These are phyloP conservation scores for Uropetala carovei DNA, from an alignment of 2,888 invertebrate species.

Conservation along the genomic window DNA sequence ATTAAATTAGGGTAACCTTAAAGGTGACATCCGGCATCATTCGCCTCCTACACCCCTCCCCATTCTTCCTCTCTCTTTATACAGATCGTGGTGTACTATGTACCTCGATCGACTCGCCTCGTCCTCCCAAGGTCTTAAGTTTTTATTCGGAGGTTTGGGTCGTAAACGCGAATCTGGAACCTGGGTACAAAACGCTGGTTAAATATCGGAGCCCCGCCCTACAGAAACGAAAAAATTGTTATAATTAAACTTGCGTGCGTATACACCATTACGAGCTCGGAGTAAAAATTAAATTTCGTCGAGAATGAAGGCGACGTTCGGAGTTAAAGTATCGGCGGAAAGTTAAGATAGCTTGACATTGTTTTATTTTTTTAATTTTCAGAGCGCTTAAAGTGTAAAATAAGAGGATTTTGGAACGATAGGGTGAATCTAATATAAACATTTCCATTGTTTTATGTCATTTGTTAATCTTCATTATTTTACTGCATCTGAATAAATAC, in stretches of 20 bases:
- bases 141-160: neutral
- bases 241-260: neutral
- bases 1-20: constrained; percentile 19
- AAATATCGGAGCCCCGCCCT: constrained; percentile 24
- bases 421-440: no score
- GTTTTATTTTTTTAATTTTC: no score
- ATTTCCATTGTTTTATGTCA: no score
- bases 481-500: no score
- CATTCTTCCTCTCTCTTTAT: neutral
- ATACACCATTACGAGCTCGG: neutral
- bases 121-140: neutral
- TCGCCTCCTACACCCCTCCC: neutral
- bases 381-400: no score
- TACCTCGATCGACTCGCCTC: neutral
- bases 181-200: neutral
- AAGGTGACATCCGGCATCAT: neutral
- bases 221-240: neutral
- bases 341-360: no score
- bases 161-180: constrained; percentile 8
- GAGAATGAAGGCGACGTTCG: neutral
- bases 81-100: neutral
- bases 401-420: no score
- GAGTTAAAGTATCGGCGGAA: no score
- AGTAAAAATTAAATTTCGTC: neutral
- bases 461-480: no score